Evolutionary conservation across 2,797 vertebrate genomes (phyloP), one percentile per base, ranked within the genome.

Genomic region (Sebastes minor): DNA sequence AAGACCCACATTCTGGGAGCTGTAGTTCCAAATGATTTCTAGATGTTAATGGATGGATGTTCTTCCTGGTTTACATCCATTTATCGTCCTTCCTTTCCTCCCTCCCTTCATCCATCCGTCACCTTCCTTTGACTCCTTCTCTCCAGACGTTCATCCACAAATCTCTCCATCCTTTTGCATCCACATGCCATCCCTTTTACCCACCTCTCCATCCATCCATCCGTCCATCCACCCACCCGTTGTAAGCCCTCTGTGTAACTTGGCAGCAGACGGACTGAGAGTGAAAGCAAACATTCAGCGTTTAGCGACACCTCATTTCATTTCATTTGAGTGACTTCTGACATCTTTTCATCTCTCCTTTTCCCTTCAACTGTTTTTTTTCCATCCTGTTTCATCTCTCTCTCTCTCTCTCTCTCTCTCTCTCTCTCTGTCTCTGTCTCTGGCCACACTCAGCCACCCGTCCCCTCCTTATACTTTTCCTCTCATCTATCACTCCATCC

Each of bases 271-370:
- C 2, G 0, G 46, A 60, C n/a, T 30, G 46, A 7, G 55, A 73
- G 35, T 25, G 53, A 86, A 80, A 49, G 56, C 73, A 76, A 89
- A 87, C 84, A 67, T 12, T 32, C 23, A 2, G 11, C 52, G 0
- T 86, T 79, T 64, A 59, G 74, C n/a, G 25, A 52, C 88, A 85
- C 88, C 82, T 88, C 83, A n/a, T 90, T 84, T 85, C 65, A 83
- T 80, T 79, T 76, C 52, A 46, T 79, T n/a, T 28, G 66, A 83
- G 22, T 65, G 79, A 80, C 81, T 85, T 62, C 57, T 75, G 83
- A 84, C 82, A 60, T 86, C 71, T 71, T 78, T 80, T 81, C 80
- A 28, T 76, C 78, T 70, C 55, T 68, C 32, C 32, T 8, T 16
- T 7, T 22, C 14, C 14, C 10, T 10, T 3, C 2, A 0, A 8